phyloP scores from a whole-genome alignment of 2,888 invertebrate genomes.

The Sicus ferrugineus region DNA sequence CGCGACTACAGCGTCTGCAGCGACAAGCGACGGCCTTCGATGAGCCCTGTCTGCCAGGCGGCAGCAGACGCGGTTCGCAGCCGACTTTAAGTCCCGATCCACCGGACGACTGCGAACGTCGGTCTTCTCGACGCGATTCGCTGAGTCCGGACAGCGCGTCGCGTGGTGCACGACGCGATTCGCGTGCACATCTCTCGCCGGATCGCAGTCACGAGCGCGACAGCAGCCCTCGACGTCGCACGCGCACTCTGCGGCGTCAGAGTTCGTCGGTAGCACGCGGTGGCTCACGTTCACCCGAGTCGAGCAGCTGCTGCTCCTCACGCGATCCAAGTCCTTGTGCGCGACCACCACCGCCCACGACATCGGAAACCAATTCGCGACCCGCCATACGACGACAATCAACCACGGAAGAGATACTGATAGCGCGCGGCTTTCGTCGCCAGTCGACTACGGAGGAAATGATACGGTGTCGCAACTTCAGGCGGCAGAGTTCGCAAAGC shows the following conservation, averaged over 20 bases:
- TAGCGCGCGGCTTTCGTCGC: constrained; percentile 86
- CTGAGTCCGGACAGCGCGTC: constrained; percentile 91
- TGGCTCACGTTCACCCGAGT: constrained; percentile 73
- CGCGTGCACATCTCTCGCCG: constrained; percentile 80
- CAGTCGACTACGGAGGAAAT: constrained; percentile 93
- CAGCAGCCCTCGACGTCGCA: constrained; percentile 77
- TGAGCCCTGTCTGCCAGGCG: constrained; percentile 80
- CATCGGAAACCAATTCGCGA: constrained; percentile 69
- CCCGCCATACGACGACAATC: constrained; percentile 86
- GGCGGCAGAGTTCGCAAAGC: constrained; percentile 89
- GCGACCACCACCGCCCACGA: constrained; percentile 66
- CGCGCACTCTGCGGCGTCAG: constrained; percentile 79
- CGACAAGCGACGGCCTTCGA: constrained; percentile 90
- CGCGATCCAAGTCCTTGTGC: constrained; percentile 85
- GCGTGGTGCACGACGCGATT: constrained; percentile 73
- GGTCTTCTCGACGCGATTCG: constrained; percentile 80
- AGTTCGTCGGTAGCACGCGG: constrained; percentile 78
- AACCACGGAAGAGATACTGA: constrained; percentile 90
- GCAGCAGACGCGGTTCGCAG: constrained; percentile 79
- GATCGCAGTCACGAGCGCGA: constrained; percentile 79
- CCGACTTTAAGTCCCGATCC: constrained; percentile 84
- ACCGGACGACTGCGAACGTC: constrained; percentile 74
- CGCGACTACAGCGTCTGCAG: constrained; percentile 74
- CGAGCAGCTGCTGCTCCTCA: constrained; percentile 79
- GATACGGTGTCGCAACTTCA: constrained; percentile 89